Base-by-base conservation (phyloP, 1,140 invertebrate genomes). In the Formica exsecta region DNA sequence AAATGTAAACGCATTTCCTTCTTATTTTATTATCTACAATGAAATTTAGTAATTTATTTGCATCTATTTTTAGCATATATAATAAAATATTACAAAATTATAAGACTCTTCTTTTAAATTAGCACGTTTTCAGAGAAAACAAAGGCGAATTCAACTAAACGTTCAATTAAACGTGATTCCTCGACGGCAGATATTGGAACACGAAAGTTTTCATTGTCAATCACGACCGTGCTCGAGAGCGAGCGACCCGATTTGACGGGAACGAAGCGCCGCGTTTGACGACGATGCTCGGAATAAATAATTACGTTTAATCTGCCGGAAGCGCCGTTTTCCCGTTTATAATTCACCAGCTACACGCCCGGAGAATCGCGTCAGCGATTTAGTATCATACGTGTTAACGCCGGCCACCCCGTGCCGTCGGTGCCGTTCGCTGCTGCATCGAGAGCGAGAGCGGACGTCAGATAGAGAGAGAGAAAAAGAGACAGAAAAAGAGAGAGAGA, bases 281-380 rank as follows among this genome's bases (percentile, higher is more conserved):
- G 38, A 62, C n/a, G 38, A 36, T n/a, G 25, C 36, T 8, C 54
- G 41, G 79, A 83, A 83, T 83, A 83, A 83, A 83, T 83, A 83
- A 83, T 83, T 83, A 83, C 51, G 54, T 73, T 83, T 83, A 83
- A 83, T 83, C 68, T 83, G 11, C 38, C 79, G 66, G 68, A 73
- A 83, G 25, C 66, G 36, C 16, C 79, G 68, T 73, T 83, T 61
- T 13, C 79, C 54, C 79, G 38, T 83, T 83, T 83, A 83, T 73
- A 73, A 73, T 73, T 83, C 79, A 73, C 68, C 54, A 68, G n/a
- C 68, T 73, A 61, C 79, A 61, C 68, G 68, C 68, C 5, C 79
- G 54, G 68, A 83, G 79, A 83, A 70, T 83, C 85, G 75, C 75
- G 74, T 80, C 79, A 86, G 65, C 65, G 85, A 79, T 86, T 86